These are phyloP conservation scores for Oplegnathus fasciatus DNA, from an alignment of 2,113 vertebrate species.

Conservation along the genomic window DNA sequence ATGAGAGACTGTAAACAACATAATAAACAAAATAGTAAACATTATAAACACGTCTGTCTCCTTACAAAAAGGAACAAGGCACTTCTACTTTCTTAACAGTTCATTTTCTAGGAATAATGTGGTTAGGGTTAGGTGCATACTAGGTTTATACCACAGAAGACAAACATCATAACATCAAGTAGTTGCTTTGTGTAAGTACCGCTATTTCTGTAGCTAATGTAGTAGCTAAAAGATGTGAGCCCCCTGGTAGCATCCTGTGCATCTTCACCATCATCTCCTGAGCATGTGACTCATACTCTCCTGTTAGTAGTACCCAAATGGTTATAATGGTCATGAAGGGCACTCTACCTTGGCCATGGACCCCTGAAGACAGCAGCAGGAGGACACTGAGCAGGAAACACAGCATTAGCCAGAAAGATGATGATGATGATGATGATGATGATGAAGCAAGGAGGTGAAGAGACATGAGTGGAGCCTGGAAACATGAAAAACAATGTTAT, in stretches of 20 bases:
- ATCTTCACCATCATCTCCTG: neutral
- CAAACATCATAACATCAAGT: too few species aligned
- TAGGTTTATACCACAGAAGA: too few species aligned
- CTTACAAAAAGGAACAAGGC: neutral
- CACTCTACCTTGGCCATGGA: slow-evolving; percentile 81
- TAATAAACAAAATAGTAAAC: neutral
- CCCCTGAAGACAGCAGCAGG: slow-evolving; percentile 74
- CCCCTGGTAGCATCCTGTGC: too few species aligned
- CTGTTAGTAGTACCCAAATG: neutral
- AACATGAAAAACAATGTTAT: slow-evolving; percentile 25
- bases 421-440: slow-evolving; percentile 30
- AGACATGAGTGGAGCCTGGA: slow-evolving; percentile 64
- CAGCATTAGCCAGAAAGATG: slow-evolving; percentile 56
- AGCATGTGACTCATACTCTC: neutral
- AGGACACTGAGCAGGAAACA: slow-evolving; percentile 51
- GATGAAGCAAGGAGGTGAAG: slow-evolving; percentile 24
- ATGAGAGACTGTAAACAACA: neutral
- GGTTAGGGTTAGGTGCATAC: too few species aligned
- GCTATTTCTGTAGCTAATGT: too few species aligned
- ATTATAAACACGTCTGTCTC: neutral
- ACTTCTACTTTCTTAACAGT: neutral
- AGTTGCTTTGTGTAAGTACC: neutral
- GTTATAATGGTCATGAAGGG: neutral
- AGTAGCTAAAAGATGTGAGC: too few species aligned
- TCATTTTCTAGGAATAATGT: neutral